phyloP scores from a whole-genome alignment of 2,888 invertebrate species.

The Pollenia amentaria region DNA sequence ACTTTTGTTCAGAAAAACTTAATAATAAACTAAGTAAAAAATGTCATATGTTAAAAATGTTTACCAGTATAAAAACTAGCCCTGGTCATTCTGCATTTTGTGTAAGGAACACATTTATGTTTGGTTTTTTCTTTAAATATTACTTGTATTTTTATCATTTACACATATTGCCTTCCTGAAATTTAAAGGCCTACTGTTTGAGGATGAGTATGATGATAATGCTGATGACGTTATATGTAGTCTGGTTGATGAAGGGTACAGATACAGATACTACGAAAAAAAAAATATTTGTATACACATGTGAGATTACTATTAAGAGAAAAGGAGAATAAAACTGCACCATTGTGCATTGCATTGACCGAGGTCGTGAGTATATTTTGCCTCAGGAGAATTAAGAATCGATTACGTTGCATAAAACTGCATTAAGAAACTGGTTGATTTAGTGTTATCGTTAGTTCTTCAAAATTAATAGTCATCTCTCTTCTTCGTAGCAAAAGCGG shows the following conservation, averaged over 20 bases:
- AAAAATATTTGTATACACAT: neutral
- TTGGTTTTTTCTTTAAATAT: conserved; percentile 7
- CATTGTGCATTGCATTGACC: conserved; percentile 66
- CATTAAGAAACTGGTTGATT: conserved; percentile 63
- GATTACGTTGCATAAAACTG: conserved; percentile 65
- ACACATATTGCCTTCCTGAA: neutral
- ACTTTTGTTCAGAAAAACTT: no score
- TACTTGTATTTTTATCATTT: conserved; percentile 2
- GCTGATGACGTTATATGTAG: conserved; percentile 32
- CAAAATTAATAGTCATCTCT: neutral
- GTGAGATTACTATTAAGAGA: neutral
- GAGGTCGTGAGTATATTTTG: conserved; percentile 63
- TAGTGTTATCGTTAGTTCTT: neutral
- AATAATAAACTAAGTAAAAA: no score
- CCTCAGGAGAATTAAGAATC: conserved; percentile 49
- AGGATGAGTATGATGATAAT: conserved; percentile 18
- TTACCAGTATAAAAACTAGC: no score
- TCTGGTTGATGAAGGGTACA: conserved; percentile 31
- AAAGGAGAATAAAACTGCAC: conserved; percentile 56
- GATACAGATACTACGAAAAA: neutral
- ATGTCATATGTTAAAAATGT: no score
- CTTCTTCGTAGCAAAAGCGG: conserved; percentile 12
- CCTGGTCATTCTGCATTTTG: neutral
- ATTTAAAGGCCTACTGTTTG: conserved; percentile 30
- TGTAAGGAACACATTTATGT: conserved; percentile 12